Conservation (phyloP, 1,140 invertebrate species). For the Rhagoletis pomonella region DNA sequence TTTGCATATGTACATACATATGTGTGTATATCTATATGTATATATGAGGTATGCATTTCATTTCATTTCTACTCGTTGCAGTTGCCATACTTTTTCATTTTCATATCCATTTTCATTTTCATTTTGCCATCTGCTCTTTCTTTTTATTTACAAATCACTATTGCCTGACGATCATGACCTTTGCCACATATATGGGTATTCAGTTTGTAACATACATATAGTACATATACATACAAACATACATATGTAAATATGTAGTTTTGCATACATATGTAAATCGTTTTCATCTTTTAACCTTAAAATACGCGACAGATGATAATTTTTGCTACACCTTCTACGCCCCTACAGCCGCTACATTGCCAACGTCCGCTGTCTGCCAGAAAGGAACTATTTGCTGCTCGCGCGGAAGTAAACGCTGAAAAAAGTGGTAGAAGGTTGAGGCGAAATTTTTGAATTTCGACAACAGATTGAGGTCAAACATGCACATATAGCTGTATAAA, state of each 20-base stretch:
- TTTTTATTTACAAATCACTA: background rate
- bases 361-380: background rate
- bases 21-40: too few relatives aligned
- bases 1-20: too few relatives aligned
- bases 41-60: background rate
- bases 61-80: background rate
- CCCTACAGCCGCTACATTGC: background rate
- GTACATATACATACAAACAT: background rate
- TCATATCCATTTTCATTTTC: background rate
- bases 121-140: background rate
- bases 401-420: background rate
- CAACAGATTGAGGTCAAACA: constrained; percentile 14
- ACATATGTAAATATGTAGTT: background rate
- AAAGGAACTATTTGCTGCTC: constrained; percentile 35
- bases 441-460: constrained; percentile 27
- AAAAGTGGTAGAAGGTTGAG: background rate
- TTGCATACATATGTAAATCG: too few relatives aligned
- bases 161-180: constrained; percentile 14
- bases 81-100: background rate
- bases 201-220: background rate
- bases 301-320: background rate
- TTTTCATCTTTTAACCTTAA: constrained; percentile 4
- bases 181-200: background rate
- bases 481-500: background rate
- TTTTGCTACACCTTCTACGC: background rate